Base-by-base conservation (phyloP, 1,140 invertebrate genomes). In the Tetraneura akinire region DNA sequence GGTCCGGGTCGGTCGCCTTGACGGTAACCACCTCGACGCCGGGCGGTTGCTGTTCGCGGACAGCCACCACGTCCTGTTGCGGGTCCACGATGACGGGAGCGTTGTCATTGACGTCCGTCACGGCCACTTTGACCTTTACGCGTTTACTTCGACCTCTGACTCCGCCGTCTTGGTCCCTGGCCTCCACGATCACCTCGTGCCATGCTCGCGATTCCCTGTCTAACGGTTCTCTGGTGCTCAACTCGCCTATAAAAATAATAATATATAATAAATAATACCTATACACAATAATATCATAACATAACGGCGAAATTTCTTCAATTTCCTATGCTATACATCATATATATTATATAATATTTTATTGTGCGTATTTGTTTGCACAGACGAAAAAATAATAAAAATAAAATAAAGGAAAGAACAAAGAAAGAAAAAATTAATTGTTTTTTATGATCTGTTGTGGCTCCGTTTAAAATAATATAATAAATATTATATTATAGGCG, bases 81-180 rank as follows among this genome's bases (percentile, higher is more conserved):
- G 94, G 94, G 86, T 96, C 93, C 45, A 95, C 90, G 80, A 97
- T 94, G 85, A 92, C 90, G 14, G 94, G 94, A 11, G 91, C 89
- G 86, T 97, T 97, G 86, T 98, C 96, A 85, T 98, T 98, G 5
- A 94, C 90, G 85, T 97, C 96, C 18, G 90, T 88, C 4, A 95
- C 91, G 80, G 88, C 87, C 0, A 98, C 89, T 82, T 90, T 88
- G 66, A 97, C 86, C 8, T 91, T 88, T 0, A 93, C 92, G 81
- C 93, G 87, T 18, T 91, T 88, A 80, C 91, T 91, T 73, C 91
- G 89, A 1, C 92, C 90, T 0, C 94, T 92, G 3, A 87, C 88
- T 0, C 96, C 96, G 11, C 74, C 74, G 23, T 78, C 74, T 84
- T 93, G 91, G 86, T 98, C 96, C 78, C 90, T 88, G 1, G 94